phyloP scores from a whole-genome alignment of 2,888 invertebrate genomes.

The Theretra japonica region DNA sequence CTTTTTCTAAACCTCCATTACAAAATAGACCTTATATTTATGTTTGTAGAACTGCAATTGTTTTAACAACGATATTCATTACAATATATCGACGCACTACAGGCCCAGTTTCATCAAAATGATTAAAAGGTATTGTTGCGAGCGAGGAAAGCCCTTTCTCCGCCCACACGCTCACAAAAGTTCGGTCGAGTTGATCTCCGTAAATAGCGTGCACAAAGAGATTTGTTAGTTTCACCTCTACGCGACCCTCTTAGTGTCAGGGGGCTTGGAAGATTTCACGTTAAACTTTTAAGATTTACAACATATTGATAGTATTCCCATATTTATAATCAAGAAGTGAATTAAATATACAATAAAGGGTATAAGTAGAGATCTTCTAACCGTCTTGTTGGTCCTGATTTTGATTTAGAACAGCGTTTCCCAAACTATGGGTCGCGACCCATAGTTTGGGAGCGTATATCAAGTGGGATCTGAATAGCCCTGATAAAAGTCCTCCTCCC shows the following conservation, averaged over 20 bases:
- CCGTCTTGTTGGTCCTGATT: too few species aligned
- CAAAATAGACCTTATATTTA: not conserved
- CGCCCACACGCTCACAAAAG: not conserved
- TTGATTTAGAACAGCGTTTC: too few species aligned
- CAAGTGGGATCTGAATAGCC: too few species aligned
- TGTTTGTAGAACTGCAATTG: not conserved
- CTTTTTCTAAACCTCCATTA: not conserved
- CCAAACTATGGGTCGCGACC: too few species aligned
- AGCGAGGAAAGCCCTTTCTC: constrained; percentile 9
- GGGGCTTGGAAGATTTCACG: not conserved
- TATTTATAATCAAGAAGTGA: too few species aligned
- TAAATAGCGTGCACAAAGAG: constrained; percentile 6
- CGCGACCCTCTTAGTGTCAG: not conserved
- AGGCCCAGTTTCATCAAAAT: constrained; percentile 3
- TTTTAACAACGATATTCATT: not conserved
- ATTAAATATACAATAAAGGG: too few species aligned
- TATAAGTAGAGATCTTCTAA: too few species aligned
- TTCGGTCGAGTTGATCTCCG: not conserved
- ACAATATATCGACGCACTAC: not conserved
- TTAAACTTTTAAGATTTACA: not conserved
- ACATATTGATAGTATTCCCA: not conserved
- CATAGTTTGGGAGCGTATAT: too few species aligned
- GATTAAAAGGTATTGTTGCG: constrained; percentile 8
- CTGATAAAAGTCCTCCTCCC: too few species aligned
- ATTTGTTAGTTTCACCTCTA: constrained; percentile 14